phyloP scores from a whole-genome alignment of 1,140 invertebrate species.

The Choristoneura fumiferana region DNA sequence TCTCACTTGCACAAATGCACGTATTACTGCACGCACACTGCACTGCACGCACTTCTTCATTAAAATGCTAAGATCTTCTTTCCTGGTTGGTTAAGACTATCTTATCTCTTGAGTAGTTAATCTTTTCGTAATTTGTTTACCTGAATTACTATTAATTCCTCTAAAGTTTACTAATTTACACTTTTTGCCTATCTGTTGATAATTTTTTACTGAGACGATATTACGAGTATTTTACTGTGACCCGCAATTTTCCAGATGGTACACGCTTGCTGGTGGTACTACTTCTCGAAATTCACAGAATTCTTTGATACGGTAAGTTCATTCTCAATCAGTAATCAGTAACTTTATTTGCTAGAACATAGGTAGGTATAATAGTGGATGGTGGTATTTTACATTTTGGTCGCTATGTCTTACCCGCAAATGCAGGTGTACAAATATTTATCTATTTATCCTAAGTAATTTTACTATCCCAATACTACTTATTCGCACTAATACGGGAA shows the following conservation, averaged over 20 bases:
- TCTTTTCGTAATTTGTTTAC: background rate
- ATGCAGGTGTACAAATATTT: too few relatives aligned
- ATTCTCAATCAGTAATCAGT: too few relatives aligned
- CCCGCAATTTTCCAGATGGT: constrained; percentile 93
- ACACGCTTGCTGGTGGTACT: constrained; percentile 97
- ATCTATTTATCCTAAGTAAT: too few relatives aligned
- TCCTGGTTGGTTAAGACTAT: background rate
- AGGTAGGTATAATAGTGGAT: too few relatives aligned
- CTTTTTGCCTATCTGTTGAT: background rate
- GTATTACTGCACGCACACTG: constrained; percentile 8
- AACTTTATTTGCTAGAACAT: too few relatives aligned
- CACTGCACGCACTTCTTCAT: background rate
- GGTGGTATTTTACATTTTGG: too few relatives aligned
- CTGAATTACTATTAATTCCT: background rate
- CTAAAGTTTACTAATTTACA: too few relatives aligned
- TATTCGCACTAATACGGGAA: too few relatives aligned
- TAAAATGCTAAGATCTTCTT: background rate
- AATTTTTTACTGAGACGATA: background rate
- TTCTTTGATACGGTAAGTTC: constrained; percentile 96
- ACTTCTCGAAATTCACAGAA: constrained; percentile 97
- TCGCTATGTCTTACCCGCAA: too few relatives aligned
- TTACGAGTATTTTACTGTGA: constrained; percentile 8
- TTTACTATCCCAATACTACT: too few relatives aligned
- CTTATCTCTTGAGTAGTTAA: too few relatives aligned
- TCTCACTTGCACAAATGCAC: constrained; percentile 3